A percentile compares a stretch with the other conserved stretches of the same genome.
Conservation (phyloP, 1,140 invertebrate species). For the Zaprionus ornatus region DNA sequence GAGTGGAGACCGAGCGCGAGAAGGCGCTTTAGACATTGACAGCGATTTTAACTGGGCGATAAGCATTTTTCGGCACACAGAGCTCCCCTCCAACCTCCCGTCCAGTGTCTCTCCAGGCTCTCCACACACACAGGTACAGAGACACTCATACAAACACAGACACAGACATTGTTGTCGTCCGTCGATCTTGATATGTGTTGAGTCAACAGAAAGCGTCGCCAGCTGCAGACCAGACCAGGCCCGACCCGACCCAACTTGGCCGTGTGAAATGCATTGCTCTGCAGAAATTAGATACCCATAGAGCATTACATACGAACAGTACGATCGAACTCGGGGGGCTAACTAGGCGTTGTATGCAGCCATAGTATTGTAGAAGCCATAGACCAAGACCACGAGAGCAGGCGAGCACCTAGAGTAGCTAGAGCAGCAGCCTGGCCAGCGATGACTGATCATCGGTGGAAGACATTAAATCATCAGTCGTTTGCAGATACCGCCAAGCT, state of each 20-base stretch:
- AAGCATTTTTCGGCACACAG: conserved; percentile 50
- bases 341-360: conserved; percentile 45
- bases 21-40: conserved; percentile 24
- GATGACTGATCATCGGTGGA: conserved; percentile 69
- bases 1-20: background rate
- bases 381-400: conserved; percentile 3
- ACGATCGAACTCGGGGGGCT: conserved; percentile 2
- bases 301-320: conserved; percentile 13
- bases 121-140: background rate
- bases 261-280: conserved; percentile 54
- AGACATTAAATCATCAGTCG: conserved; percentile 72
- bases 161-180: conserved; percentile 7
- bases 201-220: conserved; percentile 41
- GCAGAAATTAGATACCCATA: conserved; percentile 60
- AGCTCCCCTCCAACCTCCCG: background rate
- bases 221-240: conserved; percentile 9
- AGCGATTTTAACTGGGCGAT: conserved; percentile 48
- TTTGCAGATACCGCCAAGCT: background rate
- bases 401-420: background rate
- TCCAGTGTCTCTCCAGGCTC: background rate
- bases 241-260: conserved; percentile 1
- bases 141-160: background rate
- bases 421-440: conserved; percentile 4
- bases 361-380: conserved; percentile 8
- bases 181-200: conserved; percentile 41